Evolutionary conservation across 2,113 vertebrate genomes (phyloP).

Genomic region (Rallus limicola): DNA sequence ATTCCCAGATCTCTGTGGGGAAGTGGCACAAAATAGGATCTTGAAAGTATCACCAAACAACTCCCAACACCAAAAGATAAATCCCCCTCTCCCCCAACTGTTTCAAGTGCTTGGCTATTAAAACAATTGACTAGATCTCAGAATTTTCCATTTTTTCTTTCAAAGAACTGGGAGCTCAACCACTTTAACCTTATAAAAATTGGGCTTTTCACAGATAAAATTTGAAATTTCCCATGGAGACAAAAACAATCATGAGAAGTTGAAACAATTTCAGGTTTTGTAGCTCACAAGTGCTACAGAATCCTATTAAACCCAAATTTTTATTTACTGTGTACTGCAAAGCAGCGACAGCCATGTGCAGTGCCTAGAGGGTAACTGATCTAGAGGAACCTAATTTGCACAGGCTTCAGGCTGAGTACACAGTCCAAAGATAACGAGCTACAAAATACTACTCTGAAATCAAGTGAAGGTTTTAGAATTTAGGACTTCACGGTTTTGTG

Average conservation of each 20-base stretch:
- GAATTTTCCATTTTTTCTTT: background rate
- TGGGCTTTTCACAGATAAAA: background rate
- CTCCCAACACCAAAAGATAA: background rate
- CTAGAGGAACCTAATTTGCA: background rate
- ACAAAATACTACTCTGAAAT: background rate
- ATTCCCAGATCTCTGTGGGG: background rate
- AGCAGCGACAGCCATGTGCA: background rate
- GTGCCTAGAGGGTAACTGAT: background rate
- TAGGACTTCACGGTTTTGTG: background rate
- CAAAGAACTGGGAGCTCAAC: background rate
- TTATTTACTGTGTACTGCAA: background rate
- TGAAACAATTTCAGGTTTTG: background rate
- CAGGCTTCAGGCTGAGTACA: background rate
- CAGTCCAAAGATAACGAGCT: background rate
- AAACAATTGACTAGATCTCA: background rate
- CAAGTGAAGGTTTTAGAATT: background rate
- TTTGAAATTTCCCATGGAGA: background rate
- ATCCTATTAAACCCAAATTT: background rate
- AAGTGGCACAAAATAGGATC: background rate
- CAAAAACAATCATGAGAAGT: background rate
- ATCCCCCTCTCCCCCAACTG: background rate
- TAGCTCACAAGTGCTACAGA: background rate
- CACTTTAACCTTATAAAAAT: background rate
- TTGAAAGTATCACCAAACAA: background rate
- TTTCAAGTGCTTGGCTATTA: background rate